Base-by-base conservation (phyloP, 2,113 vertebrate genomes). In the Ascaphus truei region DNA sequence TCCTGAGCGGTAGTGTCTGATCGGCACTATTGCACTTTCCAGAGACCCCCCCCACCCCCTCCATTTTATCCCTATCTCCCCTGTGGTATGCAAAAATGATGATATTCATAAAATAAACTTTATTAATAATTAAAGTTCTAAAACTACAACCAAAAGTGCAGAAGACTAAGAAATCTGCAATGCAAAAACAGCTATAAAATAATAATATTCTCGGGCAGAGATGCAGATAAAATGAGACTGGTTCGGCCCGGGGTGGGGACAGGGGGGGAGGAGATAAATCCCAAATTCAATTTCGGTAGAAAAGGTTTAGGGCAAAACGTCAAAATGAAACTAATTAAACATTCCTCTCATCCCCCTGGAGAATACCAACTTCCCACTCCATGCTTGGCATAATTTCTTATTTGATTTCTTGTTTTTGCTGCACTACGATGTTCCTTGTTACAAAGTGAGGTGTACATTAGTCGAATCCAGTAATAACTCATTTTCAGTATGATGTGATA, bases 261-360 rank as follows among this genome's bases (percentile, higher is more conserved):
- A 23, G 41, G 27, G 26, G 62, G 51, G 52, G 51, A 27, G 31
- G 20, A 27, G 39, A 48, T 68, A 58, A 57, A 45, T 55, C 15
- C 22, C 36, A 31, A 56, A 68, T 68, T 58, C 65, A 58, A 58
- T 68, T 68, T 68, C 52, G 45, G 51, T 68, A n/a, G 51, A 58
- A 47, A 68, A 34, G 39, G 39, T 53, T 68, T 27, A 68, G n/a
- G 64, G 64, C 52, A 34, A 68, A 66, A 57, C 51, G 45, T 45
- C 37, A 67, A 68, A n/a, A 68, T 68, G 23, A 68, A 68, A 68
- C 51, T 68, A 68, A 48, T 58, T 68, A 58, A 58, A 48, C 53
- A 48, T 48, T 58, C 13, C 5, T 12, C 39, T 36, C 29, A 58
- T 48, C 18, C 65, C 51, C 53, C 30, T n/a, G 30, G 62, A 36